Evolutionary conservation across 1,140 invertebrate species (phyloP).

Genomic region (Cherax quadricarinatus): DNA sequence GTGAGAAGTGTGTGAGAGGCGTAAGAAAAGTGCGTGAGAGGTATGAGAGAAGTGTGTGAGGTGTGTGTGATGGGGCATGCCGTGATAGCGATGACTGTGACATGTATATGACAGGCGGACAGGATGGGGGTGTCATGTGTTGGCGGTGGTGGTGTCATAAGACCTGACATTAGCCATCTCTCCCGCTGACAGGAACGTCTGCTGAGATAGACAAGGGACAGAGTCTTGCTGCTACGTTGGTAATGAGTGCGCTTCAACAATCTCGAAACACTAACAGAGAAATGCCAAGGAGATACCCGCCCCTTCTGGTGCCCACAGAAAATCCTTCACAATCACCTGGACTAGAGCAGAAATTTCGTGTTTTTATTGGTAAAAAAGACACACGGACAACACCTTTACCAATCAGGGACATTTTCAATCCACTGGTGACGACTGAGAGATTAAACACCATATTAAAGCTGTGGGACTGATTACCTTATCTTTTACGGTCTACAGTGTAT

Average conservation of each 20-base stretch:
- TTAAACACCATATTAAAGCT: too few relatives aligned
- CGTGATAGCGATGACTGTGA: neutral
- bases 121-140: neutral
- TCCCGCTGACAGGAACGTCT: neutral
- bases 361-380: too few relatives aligned
- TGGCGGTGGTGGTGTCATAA: neutral
- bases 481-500: too few relatives aligned
- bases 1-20: neutral
- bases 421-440: too few relatives aligned
- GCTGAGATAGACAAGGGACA: neutral
- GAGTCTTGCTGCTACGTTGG: neutral
- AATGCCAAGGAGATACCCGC: neutral
- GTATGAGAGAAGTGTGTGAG: too few relatives aligned
- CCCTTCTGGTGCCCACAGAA: neutral
- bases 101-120: neutral
- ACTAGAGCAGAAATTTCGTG: too few relatives aligned
- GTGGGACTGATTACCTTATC: too few relatives aligned
- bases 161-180: neutral
- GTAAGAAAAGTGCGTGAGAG: too few relatives aligned
- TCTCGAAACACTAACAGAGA: neutral
- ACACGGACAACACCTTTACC: too few relatives aligned
- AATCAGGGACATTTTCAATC: too few relatives aligned
- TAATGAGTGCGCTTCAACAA: neutral
- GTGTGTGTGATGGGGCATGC: neutral
- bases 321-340: too few relatives aligned